Base-by-base conservation (phyloP, 2,888 invertebrate species). In the Dinocampus coccinellae region DNA sequence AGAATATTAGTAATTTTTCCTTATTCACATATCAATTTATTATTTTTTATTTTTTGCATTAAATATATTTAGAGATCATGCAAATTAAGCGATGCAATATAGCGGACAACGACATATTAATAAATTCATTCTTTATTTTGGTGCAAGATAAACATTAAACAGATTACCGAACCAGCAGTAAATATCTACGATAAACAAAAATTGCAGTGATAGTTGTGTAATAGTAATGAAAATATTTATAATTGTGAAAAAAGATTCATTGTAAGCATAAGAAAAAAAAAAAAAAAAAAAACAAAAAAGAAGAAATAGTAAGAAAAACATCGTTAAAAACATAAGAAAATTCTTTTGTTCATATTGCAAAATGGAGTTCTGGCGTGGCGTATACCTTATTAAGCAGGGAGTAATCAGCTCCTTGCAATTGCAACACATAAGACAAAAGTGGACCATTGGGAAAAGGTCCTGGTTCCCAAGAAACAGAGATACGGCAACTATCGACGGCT, bases 391-490 rank as follows among this genome's bases (percentile, higher is more conserved):
- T 89, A 76, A 91, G 91, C 71, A 80, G 78, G 78, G 90, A 90
- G 81, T 89, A 90, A 74, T 91, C 91, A 79, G 90, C 90, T 34
- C 86, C 85, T 82, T 85, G 85, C 79, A 96, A 91, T 81, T 92
- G 90, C 76, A 97, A 89, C 77, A 94, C 93, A 89, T 96, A 97
- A 77, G 96, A 95, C 74, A 95, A 91, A 80, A 97, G 90, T 52
- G 95, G 96, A 76, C 96, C 97, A 87, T 96, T 96, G 65, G 94
- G 93, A 84, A 94, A 96, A 67, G 92, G 91, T 16, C 97, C 97
- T 16, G 95, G 93, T 85, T 93, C 92, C 97, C 97, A 97, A 80
- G 94, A 94, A 73, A 97, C 92, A 76, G 95, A 95, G 74, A 97
- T 93, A 79, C 96, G 92, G 79, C 92, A 92, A 64, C 94, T 91